Base-by-base conservation (phyloP, 2,888 invertebrate genomes). In the Andrena haemorrhoa region DNA sequence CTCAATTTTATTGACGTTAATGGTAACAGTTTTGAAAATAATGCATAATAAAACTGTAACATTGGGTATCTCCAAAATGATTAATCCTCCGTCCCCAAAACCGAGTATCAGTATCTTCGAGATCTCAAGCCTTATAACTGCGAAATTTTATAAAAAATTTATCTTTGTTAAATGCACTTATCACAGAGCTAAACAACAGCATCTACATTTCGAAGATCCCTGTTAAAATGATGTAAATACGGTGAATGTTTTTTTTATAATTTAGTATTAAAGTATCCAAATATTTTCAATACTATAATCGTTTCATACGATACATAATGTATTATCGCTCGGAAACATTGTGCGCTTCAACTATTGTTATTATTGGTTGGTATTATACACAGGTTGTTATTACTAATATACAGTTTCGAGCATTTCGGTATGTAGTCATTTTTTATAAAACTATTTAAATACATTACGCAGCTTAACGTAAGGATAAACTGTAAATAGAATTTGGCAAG, bases 401-500 rank as follows among this genome's bases (percentile, higher is more conserved):
- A 81, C 88, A 81, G 79, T 86, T 89, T 71, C 29, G 86, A 84
- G 88, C 76, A 80, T 68, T 85, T 83, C 66, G 82, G 83, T 86
- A 84, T 61, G 73, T 79, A 75, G 69, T 85, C 63, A 81, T 82
- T 86, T 82, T 84, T 75, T 71, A 66, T 65, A 66, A 82, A 71
- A 61, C 79, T 20, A 51, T 83, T 77, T 71, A 76, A 66, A 76
- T 75, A 74, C 41, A 81, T 78, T 73, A 58, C 78, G 79, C 73
- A 82, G 83, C 86, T 85, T 79, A 82, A 64, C 72, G 74, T 79
- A 85, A 80, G 73, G 41, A 41, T 78, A 75, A 79, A 85, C 75
- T 91, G 90, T 91, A 91, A 87, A 91, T 91, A 91, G 89, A 82
- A 86, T 87, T 87, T 86, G 81, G 72, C 82, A 75, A 77, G 47